Evolutionary conservation across 2,888 invertebrate genomes (phyloP).

Genomic region (Conops quadrifasciatus): DNA sequence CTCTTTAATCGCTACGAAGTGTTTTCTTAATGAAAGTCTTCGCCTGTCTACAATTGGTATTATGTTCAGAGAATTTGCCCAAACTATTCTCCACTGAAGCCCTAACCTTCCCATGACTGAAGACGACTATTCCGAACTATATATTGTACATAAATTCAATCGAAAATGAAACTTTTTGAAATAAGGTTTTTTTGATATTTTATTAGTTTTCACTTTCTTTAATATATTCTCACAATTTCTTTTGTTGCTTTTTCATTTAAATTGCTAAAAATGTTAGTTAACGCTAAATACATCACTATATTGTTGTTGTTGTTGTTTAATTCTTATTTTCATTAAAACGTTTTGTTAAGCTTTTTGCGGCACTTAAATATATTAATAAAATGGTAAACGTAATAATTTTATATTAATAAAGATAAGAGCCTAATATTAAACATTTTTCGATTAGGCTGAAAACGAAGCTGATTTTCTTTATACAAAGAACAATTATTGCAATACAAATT

Average conservation of each 20-base stretch:
- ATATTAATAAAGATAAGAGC: constrained; percentile 36
- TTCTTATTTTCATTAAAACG: constrained; percentile 32
- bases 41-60: no score
- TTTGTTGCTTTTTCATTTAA: constrained; percentile 34
- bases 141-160: background rate
- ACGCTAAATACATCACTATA: constrained; percentile 39
- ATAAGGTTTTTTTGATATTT: constrained; percentile 20
- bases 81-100: no score
- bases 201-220: constrained; percentile 32
- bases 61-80: no score
- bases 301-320: constrained; percentile 19
- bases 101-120: no score
- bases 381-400: constrained; percentile 40
- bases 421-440: constrained; percentile 34
- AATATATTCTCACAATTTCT: constrained; percentile 29
- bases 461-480: constrained; percentile 16
- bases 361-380: constrained; percentile 35
- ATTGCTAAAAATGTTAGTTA: constrained; percentile 42
- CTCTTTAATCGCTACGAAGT: no score
- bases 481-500: constrained; percentile 11
- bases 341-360: constrained; percentile 34
- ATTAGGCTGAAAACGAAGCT: constrained; percentile 30
- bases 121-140: background rate
- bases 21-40: no score
- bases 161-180: constrained; percentile 4